phyloP scores from a whole-genome alignment of 2,888 invertebrate genomes.

The Odontocerum albicorne region DNA sequence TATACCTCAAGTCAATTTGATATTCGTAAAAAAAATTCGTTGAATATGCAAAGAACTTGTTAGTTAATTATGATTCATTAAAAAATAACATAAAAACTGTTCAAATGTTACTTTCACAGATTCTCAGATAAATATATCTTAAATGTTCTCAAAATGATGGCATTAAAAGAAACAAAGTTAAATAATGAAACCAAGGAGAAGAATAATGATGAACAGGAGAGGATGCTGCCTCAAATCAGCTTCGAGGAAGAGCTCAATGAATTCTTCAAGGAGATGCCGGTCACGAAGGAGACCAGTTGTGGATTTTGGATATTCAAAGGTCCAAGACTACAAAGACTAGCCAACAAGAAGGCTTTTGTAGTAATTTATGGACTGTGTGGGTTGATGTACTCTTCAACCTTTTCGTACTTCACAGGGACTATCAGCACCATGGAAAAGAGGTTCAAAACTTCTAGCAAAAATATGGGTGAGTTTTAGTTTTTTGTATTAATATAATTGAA shows the following conservation, averaged over 20 bases:
- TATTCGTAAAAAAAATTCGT: no score
- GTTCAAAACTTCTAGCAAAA: constrained; percentile 71
- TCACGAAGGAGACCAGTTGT: constrained; percentile 65
- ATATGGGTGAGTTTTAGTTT: constrained; percentile 57
- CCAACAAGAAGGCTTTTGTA: constrained; percentile 60
- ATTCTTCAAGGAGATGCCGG: constrained; percentile 50
- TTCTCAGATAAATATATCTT: no score
- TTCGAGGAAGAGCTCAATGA: constrained; percentile 44
- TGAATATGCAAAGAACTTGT: no score
- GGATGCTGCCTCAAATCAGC: neutral
- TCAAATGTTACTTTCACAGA: no score
- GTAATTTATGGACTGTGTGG: constrained; percentile 67
- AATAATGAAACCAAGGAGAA: no score
- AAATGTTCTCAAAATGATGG: no score
- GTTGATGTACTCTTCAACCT: constrained; percentile 68
- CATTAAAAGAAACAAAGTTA: no score
- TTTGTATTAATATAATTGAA: neutral
- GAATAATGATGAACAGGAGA: neutral
- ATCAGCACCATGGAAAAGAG: constrained; percentile 73
- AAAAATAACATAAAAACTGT: no score
- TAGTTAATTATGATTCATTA: no score
- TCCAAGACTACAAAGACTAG: constrained; percentile 59
- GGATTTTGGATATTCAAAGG: constrained; percentile 65
- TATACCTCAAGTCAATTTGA: no score
- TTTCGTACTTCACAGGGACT: constrained; percentile 72